phyloP scores from a whole-genome alignment of 2,797 vertebrate species.

The Chelon labrosus region DNA sequence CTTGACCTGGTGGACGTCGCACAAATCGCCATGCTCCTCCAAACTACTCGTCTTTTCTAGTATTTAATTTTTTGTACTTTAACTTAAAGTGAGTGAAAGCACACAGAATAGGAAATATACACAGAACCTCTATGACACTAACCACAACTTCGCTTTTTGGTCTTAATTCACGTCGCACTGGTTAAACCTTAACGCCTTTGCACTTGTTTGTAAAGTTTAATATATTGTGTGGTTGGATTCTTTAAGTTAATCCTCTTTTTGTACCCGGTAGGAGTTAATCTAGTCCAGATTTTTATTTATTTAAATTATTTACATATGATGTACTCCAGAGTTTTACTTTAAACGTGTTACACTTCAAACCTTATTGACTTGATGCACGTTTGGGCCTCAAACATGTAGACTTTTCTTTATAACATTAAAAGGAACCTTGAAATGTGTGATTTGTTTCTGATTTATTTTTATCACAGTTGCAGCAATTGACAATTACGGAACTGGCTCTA shows the following conservation, averaged over 20 bases:
- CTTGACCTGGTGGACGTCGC: slow-evolving; percentile 32
- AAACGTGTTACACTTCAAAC: slow-evolving; percentile 22
- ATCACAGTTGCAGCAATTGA: no score
- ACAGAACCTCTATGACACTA: slow-evolving; percentile 24
- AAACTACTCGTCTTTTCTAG: slow-evolving; percentile 42
- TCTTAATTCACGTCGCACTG: slow-evolving; percentile 25
- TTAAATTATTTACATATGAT: slow-evolving; percentile 56
- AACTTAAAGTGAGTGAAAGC: slow-evolving; percentile 51
- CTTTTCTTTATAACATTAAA: slow-evolving; percentile 57
- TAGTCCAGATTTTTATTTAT: slow-evolving; percentile 61
- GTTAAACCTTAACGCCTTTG: slow-evolving; percentile 25
- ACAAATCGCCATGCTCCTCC: slow-evolving; percentile 29
- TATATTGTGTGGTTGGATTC: neutral
- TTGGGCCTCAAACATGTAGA: slow-evolving; percentile 31
- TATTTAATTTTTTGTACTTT: slow-evolving; percentile 62
- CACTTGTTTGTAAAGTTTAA: slow-evolving; percentile 34
- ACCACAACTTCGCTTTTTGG: slow-evolving; percentile 23
- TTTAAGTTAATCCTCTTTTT: slow-evolving; percentile 25
- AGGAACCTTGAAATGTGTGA: slow-evolving; percentile 31
- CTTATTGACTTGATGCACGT: slow-evolving; percentile 13
- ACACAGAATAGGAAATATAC: slow-evolving; percentile 47
- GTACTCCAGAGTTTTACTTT: slow-evolving; percentile 41
- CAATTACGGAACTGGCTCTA: no score
- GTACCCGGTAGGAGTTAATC: slow-evolving; percentile 13
- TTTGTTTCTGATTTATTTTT: neutral